A percentile compares a stretch with the other conserved stretches of the same genome.
Conservation (phyloP, 2,797 vertebrate genomes). For the Lagocephalus sceleratus region DNA sequence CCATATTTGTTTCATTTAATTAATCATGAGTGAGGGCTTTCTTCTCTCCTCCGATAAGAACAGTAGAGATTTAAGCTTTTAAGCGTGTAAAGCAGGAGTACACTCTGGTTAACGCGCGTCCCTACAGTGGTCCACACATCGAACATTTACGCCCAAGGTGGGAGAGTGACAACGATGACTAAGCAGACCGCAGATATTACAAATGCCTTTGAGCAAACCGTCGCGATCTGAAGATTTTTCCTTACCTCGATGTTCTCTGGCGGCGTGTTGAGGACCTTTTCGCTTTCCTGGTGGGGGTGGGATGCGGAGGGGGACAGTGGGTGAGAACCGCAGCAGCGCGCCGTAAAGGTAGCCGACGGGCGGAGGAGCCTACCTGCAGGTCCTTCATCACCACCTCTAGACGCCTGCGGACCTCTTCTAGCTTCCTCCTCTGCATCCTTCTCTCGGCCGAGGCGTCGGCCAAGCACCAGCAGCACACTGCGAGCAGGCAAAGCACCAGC, state of each 20-base stretch:
- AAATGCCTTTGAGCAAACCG: not conserved
- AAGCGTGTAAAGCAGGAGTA: too few species aligned
- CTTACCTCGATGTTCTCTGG: conserved; percentile 61
- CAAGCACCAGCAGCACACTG: conserved; percentile 63
- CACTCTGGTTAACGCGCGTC: conserved; percentile 4
- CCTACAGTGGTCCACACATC: conserved; percentile 42
- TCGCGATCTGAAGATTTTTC: conserved; percentile 1
- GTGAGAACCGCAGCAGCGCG: not conserved
- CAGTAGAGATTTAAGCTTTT: too few species aligned
- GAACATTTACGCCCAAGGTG: too few species aligned
- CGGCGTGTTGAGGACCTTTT: conserved; percentile 29
- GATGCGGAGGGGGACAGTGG: conserved; percentile 12
- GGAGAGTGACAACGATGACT: conserved; percentile 49
- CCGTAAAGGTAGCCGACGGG: not conserved
- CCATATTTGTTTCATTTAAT: too few species aligned
- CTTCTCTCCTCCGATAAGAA: too few species aligned
- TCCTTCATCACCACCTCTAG: accelerated
- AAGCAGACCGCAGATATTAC: conserved; percentile 51
- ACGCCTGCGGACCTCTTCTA: conserved; percentile 32
- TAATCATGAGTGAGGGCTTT: too few species aligned
- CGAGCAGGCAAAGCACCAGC: conserved; percentile 70
- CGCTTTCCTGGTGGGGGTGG: conserved; percentile 48
- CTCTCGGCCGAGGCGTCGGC: accelerated
- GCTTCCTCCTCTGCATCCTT: not conserved
- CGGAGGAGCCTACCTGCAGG: conserved; percentile 55